Percentiles rank a stretch among this genome's conserved stretches.
phyloP scores from a whole-genome alignment of 2,113 vertebrate genomes.

The Carassius carassius region DNA sequence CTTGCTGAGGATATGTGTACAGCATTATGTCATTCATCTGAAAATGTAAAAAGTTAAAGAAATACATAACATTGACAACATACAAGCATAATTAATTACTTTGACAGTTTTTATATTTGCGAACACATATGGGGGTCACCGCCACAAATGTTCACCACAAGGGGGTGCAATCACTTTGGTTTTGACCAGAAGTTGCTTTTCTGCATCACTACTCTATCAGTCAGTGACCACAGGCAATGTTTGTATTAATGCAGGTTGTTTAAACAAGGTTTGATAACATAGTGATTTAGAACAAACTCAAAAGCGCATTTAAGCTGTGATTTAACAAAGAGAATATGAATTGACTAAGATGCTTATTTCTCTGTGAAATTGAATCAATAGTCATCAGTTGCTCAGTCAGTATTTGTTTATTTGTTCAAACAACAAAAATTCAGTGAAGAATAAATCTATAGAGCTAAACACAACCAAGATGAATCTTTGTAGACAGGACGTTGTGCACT shows the following conservation, averaged over 20 bases:
- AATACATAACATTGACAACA: neutral
- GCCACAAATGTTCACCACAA: constrained; percentile 47
- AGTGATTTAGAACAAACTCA: neutral
- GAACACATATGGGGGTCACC: neutral
- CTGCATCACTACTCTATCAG: neutral
- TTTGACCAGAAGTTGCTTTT: neutral
- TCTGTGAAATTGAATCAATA: neutral
- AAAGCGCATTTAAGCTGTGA: neutral
- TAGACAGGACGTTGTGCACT: neutral
- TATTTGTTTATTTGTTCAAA: neutral
- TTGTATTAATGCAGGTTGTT: neutral
- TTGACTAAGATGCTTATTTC: neutral
- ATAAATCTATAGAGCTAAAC: neutral
- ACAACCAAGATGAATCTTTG: neutral
- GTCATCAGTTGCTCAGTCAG: neutral
- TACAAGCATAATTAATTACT: constrained; percentile 2
- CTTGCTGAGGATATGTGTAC: constrained; percentile 96
- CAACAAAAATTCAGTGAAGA: neutral
- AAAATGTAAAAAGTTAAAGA: constrained; percentile 33
- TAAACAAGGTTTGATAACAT: neutral
- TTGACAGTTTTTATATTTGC: neutral
- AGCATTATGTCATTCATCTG: constrained; percentile 96
- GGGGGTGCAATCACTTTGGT: constrained; percentile 27
- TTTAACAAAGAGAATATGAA: neutral
- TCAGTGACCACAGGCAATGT: neutral